Percentiles rank a stretch among this genome's conserved stretches.
These are phyloP conservation scores for Timema cristinae DNA, from an alignment of 2,888 invertebrate genomes.

Conservation along the genomic window DNA sequence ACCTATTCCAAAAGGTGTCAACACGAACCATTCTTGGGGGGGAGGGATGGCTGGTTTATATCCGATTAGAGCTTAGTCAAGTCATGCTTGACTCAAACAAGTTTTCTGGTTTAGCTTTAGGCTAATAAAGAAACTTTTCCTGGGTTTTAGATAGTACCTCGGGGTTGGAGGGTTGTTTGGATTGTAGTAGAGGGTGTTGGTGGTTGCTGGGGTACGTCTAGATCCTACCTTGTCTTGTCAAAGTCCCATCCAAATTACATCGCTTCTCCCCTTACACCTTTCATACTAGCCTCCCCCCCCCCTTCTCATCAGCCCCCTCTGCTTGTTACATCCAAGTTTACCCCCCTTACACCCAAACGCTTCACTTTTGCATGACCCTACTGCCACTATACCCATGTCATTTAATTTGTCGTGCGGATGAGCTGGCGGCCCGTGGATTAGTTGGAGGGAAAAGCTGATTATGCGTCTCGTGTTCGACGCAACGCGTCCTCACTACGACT, in stretches of 20 bases:
- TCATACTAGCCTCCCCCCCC: too few relatives aligned
- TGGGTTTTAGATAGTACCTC: not conserved
- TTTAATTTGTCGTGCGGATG: slow-evolving; percentile 14
- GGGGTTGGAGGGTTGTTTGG: not conserved
- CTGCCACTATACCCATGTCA: slow-evolving; percentile 1
- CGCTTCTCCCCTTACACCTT: slow-evolving; percentile 7
- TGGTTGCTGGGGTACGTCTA: not conserved
- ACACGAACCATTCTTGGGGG: too few relatives aligned
- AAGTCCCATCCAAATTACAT: slow-evolving; percentile 12
- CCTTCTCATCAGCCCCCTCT: too few relatives aligned
- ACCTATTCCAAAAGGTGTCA: too few relatives aligned
- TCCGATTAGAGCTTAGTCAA: too few relatives aligned
- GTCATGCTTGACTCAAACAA: not conserved
- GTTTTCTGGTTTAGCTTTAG: slow-evolving; percentile 12
- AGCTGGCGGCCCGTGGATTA: not conserved
- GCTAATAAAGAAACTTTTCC: slow-evolving; percentile 19
- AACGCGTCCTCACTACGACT: not conserved
- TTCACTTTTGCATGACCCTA: not conserved
- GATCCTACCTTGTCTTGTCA: slow-evolving; percentile 8
- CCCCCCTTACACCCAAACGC: not conserved
- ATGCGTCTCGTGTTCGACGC: slow-evolving; percentile 12
- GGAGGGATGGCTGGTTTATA: too few relatives aligned
- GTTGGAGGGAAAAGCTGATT: slow-evolving; percentile 3
- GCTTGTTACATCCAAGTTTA: too few relatives aligned
- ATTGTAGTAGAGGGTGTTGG: not conserved